Evolutionary conservation across 2,888 invertebrate species (phyloP).

Genomic region (Drosophila mayaguana): DNA sequence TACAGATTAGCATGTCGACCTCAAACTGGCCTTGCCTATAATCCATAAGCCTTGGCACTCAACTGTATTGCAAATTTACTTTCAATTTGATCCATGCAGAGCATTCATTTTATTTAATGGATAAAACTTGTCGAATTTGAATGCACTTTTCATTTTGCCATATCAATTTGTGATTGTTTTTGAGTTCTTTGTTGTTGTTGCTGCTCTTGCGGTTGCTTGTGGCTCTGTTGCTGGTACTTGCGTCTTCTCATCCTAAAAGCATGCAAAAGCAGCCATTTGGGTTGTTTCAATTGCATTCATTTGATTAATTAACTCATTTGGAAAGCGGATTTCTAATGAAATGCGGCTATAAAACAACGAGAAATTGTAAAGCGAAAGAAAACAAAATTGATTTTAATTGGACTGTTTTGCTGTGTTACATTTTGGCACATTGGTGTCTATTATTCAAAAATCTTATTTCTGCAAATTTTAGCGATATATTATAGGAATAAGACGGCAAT

Average conservation of each 20-base stretch:
- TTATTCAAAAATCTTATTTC: no score
- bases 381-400: neutral
- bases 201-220: slow-evolving; percentile 19
- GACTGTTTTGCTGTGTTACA: no score
- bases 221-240: slow-evolving; percentile 33
- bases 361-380: neutral
- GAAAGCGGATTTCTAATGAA: slow-evolving; percentile 10
- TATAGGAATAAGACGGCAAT: no score
- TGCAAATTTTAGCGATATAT: no score
- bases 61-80: slow-evolving; percentile 47
- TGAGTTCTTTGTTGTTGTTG: slow-evolving; percentile 4
- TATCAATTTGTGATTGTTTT: slow-evolving; percentile 51
- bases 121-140: slow-evolving; percentile 64
- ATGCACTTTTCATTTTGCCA: slow-evolving; percentile 54
- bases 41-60: slow-evolving; percentile 40
- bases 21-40: slow-evolving; percentile 38
- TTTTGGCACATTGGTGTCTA: no score
- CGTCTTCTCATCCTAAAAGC: slow-evolving; percentile 42
- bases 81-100: slow-evolving; percentile 46
- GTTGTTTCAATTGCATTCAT: slow-evolving; percentile 15
- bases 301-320: slow-evolving; percentile 30
- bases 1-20: slow-evolving; percentile 61
- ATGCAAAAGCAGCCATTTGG: slow-evolving; percentile 19
- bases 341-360: neutral
- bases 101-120: slow-evolving; percentile 61